Evolutionary conservation across 1,140 invertebrate genomes (phyloP).

Genomic region (Temnothorax longispinosus): DNA sequence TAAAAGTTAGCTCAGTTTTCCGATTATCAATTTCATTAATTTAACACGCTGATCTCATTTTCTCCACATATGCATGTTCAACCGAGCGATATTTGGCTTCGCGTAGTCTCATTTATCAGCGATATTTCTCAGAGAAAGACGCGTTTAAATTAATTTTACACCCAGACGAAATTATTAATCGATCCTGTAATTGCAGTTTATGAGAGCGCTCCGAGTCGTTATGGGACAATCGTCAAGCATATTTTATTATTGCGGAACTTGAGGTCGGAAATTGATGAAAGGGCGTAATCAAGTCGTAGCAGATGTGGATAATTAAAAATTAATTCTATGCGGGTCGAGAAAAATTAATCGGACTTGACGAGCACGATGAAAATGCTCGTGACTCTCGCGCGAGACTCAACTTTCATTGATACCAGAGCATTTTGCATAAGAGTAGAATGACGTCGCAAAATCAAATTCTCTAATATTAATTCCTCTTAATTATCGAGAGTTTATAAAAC

Average conservation of each 20-base stretch:
- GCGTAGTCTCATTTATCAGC: background rate
- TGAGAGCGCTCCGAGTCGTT: background rate
- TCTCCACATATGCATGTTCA: background rate
- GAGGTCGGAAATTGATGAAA: conserved; percentile 33
- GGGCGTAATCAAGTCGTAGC: background rate
- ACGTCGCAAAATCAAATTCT: background rate
- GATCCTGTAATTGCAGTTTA: conserved; percentile 47
- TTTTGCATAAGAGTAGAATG: background rate
- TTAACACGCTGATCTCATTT: background rate
- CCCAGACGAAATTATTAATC: conserved; percentile 35
- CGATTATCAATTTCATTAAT: background rate
- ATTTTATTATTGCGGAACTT: conserved; percentile 40
- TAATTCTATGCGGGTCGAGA: conserved; percentile 18
- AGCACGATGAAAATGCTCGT: background rate
- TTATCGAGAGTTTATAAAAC: background rate
- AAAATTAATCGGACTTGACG: conserved; percentile 31
- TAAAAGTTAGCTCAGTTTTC: background rate
- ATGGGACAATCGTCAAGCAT: background rate
- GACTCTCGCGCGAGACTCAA: background rate
- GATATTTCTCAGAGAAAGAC: background rate
- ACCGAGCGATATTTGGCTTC: conserved; percentile 18
- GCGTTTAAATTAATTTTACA: conserved; percentile 23
- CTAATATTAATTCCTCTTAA: background rate
- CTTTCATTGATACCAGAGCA: background rate
- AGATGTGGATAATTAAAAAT: conserved; percentile 34